phyloP scores from a whole-genome alignment of 2,113 vertebrate species.

The Psophia crepitans region DNA sequence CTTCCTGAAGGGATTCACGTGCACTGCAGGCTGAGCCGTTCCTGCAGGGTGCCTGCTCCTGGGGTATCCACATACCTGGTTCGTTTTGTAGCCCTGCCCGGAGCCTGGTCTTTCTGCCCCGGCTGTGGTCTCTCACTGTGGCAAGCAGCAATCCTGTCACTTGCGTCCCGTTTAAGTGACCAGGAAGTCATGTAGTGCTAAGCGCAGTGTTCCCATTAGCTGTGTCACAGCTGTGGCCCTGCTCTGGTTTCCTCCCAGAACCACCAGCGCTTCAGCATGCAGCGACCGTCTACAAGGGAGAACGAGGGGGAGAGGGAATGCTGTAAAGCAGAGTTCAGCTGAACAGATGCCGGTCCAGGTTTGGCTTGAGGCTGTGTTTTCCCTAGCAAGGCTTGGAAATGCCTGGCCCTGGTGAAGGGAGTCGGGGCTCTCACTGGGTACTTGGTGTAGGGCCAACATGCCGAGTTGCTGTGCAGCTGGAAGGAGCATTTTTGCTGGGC shows the following conservation, averaged over 20 bases:
- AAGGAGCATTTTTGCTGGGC: background rate
- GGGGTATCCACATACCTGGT: background rate
- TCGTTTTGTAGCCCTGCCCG: background rate
- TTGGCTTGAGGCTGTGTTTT: background rate
- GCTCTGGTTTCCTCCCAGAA: background rate
- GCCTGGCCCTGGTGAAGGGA: background rate
- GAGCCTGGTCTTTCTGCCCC: background rate
- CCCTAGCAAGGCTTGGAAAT: background rate
- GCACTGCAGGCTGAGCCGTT: background rate
- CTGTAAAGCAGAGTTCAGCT: background rate
- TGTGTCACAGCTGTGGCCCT: background rate
- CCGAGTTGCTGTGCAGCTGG: background rate
- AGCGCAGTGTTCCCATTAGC: background rate
- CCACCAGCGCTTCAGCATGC: background rate
- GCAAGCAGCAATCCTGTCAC: background rate
- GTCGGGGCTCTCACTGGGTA: background rate
- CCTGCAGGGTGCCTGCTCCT: background rate
- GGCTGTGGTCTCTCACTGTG: background rate
- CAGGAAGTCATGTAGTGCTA: background rate
- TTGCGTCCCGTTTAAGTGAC: background rate
- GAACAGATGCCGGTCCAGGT: background rate
- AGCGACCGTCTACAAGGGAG: background rate
- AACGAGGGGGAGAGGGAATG: rapidly evolving
- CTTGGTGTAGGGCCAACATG: background rate
- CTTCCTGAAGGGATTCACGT: background rate